phyloP scores from a whole-genome alignment of 2,113 vertebrate genomes.

The Fregata magnificens region DNA sequence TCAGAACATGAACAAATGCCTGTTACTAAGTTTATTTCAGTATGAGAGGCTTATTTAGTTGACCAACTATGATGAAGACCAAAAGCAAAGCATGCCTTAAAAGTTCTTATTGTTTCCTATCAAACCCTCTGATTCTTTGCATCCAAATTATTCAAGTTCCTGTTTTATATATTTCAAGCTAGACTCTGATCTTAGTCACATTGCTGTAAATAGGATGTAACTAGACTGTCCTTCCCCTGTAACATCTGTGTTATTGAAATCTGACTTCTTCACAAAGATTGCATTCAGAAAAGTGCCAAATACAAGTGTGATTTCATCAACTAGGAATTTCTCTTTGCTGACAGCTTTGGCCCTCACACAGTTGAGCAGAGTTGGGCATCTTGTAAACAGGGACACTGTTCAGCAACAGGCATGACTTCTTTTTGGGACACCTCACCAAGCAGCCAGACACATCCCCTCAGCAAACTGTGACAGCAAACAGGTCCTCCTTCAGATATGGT shows the following conservation, averaged over 20 bases:
- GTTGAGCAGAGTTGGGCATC: neutral
- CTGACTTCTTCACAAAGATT: neutral
- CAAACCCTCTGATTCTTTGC: neutral
- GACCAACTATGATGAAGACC: neutral
- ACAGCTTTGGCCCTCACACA: neutral
- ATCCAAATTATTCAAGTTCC: neutral
- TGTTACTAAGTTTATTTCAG: neutral
- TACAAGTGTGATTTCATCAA: neutral
- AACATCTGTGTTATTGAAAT: slow-evolving; percentile 14
- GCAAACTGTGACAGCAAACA: neutral
- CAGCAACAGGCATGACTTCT: neutral
- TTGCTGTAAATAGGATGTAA: neutral
- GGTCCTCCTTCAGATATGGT: neutral
- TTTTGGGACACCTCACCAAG: neutral
- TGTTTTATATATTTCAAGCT: neutral
- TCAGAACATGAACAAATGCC: neutral
- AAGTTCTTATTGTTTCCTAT: neutral
- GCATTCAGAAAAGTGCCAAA: neutral
- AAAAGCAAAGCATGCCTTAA: neutral
- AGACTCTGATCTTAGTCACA: neutral
- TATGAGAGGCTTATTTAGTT: neutral
- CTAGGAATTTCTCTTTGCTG: neutral
- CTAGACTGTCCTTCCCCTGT: neutral
- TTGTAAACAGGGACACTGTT: neutral
- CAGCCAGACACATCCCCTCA: neutral